Percentiles rank a stretch among this genome's conserved stretches.
Evolutionary conservation across 2,797 vertebrate genomes (phyloP).

Genomic region (Mormyrops boulengeri): DNA sequence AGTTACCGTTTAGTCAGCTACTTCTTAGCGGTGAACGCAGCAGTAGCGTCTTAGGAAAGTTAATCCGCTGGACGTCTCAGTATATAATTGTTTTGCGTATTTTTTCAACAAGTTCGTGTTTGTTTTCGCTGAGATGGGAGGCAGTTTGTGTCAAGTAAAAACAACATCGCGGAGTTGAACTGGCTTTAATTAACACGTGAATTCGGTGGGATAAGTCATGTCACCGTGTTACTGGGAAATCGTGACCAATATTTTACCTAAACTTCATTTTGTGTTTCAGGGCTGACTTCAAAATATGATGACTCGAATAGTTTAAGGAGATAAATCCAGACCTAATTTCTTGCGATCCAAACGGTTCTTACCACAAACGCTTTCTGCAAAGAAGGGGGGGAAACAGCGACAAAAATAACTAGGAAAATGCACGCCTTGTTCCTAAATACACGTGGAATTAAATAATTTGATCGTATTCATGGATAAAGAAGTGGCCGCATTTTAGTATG

Average conservation of each 20-base stretch:
- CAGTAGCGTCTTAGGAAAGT: neutral
- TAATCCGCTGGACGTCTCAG: neutral
- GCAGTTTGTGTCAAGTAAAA: neutral
- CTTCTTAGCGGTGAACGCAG: neutral
- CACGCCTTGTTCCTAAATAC: neutral
- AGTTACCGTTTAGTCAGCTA: neutral
- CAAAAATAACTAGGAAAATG: neutral
- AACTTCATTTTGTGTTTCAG: conserved; percentile 11
- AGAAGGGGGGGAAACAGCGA: neutral
- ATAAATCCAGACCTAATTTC: neutral
- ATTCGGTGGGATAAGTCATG: neutral
- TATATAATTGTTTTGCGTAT: neutral
- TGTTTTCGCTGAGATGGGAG: neutral
- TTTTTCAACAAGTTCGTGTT: neutral
- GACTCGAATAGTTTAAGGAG: conserved; percentile 5
- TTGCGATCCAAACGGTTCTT: neutral
- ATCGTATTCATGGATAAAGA: neutral
- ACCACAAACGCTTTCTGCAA: neutral
- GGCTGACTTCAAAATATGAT: conserved; percentile 7
- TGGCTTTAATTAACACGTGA: neutral
- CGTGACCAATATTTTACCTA: neutral
- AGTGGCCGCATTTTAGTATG: neutral
- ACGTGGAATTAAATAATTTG: neutral
- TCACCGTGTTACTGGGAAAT: neutral
- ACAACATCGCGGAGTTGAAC: neutral